Base-by-base conservation (phyloP, 2,797 vertebrate species). In the Manis javanica region DNA sequence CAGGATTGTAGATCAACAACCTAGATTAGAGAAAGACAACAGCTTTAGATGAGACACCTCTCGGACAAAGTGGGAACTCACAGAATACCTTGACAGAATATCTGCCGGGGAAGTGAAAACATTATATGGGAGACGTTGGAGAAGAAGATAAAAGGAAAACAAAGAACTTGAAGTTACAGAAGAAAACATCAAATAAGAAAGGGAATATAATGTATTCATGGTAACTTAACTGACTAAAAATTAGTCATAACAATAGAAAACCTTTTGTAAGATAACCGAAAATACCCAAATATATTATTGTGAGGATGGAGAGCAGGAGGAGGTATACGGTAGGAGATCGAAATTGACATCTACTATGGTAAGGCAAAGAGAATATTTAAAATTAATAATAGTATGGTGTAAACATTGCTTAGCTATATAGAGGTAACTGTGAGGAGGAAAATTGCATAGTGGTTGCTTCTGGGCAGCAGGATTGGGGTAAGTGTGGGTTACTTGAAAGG, bases 151-250 rank as follows among this genome's bases (percentile, higher is more conserved):
- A 85, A 72, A 78, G 68, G 39, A 5, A 24, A 51, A 49, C n/a
- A 81, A 64, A 26, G 11, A 59, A 49, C 19, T 91, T 86, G 19
- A 1, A 71, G 26, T 69, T 84, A 39, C 21, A 42, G 57, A 95
- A 87, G 57, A 84, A 68, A 94, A 83, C 13, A 61, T 68, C 63
- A 51, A 88, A 23, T 83, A 18, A 83, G 68, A 91, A 92, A 68
- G 7, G 13, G 4, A 81, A 79, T 64, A 69, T 55, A 19, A 61
- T 31, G 8, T 37, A 51, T 34, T 78, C 16, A 49, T 64, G 6
- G 64, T 69, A 59, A 53, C 21, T 55, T 61, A 77, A 11, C 78
- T 94, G 55, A 10, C 21, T 77, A 91, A 57, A 89, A 75, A 64
- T 91, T 68, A 66, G 23, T 53, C 23, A 46, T 19, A 57, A 63